These are phyloP conservation scores for Dichetophora obliterata DNA, from an alignment of 2,888 invertebrate genomes.

Conservation along the genomic window DNA sequence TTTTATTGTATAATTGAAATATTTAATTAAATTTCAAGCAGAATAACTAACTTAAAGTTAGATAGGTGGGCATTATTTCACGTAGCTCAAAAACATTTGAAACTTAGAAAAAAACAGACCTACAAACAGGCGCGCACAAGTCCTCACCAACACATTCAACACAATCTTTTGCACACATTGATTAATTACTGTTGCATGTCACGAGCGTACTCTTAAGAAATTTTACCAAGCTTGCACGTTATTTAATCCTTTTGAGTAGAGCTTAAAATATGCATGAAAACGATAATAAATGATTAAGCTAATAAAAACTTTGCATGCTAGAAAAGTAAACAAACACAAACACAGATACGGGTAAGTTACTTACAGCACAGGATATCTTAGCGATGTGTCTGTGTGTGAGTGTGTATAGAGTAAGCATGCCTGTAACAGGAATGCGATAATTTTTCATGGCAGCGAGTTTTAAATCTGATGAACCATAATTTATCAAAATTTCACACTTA, in stretches of 20 bases:
- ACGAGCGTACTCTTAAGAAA: not conserved
- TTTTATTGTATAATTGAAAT: too few species aligned
- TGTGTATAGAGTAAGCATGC: not conserved
- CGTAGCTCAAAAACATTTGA: not conserved
- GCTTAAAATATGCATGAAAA: constrained; percentile 2
- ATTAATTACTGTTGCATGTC: not conserved
- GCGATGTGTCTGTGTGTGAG: not conserved
- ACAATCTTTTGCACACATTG: not conserved
- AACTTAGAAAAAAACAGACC: too few species aligned
- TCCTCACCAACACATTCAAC: not conserved
- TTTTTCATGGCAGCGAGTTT: constrained; percentile 20
- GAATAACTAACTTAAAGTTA: too few species aligned
- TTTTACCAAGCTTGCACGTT: not conserved
- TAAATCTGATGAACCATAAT: constrained; percentile 44
- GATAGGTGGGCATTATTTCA: not conserved
- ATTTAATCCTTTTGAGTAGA: not conserved
- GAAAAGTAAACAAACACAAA: not conserved
- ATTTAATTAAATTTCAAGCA: too few species aligned
- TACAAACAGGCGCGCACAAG: not conserved
- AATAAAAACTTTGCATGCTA: constrained; percentile 25
- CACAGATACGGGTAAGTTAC: constrained; percentile 26
- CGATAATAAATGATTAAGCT: constrained; percentile 31
- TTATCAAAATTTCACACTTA: constrained; percentile 51
- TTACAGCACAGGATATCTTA: constrained; percentile 1
- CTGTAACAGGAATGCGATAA: constrained; percentile 2